A percentile compares a stretch with the other conserved stretches of the same genome.
Conservation (phyloP, 2,797 vertebrate species). For the Anas bernieri region DNA sequence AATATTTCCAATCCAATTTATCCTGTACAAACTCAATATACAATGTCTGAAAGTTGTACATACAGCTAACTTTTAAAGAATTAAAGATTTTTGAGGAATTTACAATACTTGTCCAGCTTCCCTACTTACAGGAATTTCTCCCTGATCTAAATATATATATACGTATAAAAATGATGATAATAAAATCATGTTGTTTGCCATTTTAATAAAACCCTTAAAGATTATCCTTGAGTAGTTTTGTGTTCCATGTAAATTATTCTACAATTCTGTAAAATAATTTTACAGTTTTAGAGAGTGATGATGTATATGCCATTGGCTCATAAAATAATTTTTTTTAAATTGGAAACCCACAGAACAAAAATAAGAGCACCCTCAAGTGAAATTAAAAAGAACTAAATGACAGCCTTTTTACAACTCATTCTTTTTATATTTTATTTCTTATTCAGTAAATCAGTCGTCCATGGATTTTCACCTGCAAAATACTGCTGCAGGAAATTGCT, state of each 20-base stretch:
- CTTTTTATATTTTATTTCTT: slow-evolving; percentile 31
- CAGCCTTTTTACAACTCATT: slow-evolving; percentile 6
- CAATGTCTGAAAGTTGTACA: not conserved
- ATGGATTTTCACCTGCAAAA: slow-evolving; percentile 53
- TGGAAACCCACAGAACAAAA: not conserved
- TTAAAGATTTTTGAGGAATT: not conserved
- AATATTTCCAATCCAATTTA: not conserved
- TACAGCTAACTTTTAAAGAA: not conserved
- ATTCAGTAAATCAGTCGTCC: slow-evolving; percentile 32
- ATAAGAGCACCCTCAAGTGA: not conserved
- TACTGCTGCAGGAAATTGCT: slow-evolving; percentile 51
- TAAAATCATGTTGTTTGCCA: not conserved
- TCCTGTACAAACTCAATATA: not conserved
- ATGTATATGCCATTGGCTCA: not conserved
- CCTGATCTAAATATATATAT: not conserved
- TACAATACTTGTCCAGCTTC: not conserved
- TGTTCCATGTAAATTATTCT: not conserved
- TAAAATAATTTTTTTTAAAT: slow-evolving; percentile 7
- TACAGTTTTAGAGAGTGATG: not conserved
- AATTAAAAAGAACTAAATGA: slow-evolving; percentile 44
- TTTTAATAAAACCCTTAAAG: not conserved
- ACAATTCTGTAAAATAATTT: not conserved
- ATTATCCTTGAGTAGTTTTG: not conserved
- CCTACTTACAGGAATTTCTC: not conserved
- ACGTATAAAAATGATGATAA: not conserved